Base-by-base conservation (phyloP, 2,113 vertebrate genomes). In the Lampris incognitus region DNA sequence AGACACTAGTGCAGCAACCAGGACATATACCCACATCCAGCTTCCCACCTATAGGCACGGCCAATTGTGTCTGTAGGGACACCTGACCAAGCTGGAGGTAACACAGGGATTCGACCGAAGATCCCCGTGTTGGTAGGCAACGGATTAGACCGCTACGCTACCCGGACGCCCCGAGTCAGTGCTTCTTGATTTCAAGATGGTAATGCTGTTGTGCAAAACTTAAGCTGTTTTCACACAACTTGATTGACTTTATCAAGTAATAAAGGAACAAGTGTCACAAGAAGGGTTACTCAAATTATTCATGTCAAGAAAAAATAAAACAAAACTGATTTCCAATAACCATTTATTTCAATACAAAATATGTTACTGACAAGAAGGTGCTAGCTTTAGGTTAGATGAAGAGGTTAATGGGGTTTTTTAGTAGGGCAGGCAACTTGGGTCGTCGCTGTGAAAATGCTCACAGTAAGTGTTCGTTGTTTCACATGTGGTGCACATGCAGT, bases 401-500 rank as follows among this genome's bases (percentile, higher is more conserved):
- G 8, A 63, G 37, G 24, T 63, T 66, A 50, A 46, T 54, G 66
- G 36, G 74, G 38, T 92, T 11, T 72, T 88, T 54, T 95, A 91
- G 5, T 66, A 72, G 59, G 93, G 13, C 41, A 10, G 6, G 42
- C 92, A 99, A 88, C 93, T 94, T 70, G 84, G 80, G 4, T 93
- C 87, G n/a, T 94, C 90, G 51, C 92, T 83, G 2, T 91, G 91
- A 62, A 91, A 79, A 7, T 89, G 89, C 0, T 93, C 94, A 38
- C 97, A 99, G 89, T 97, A 92, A 0, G 95, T 96, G 85, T 55
- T 92, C 42, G 92, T 88, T 0, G 88, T 90, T 56, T 96, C 87
- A 8, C 97, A 99, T 1, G 46, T 66, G 48, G 74, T 88, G 56
- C 97, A 99, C 7, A 93, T 79, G 60, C 98, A 99, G 57, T 85